Evolutionary conservation across 2,797 vertebrate genomes (phyloP), one percentile per base, ranked within the genome.

Genomic region (Choloepus didactylus): DNA sequence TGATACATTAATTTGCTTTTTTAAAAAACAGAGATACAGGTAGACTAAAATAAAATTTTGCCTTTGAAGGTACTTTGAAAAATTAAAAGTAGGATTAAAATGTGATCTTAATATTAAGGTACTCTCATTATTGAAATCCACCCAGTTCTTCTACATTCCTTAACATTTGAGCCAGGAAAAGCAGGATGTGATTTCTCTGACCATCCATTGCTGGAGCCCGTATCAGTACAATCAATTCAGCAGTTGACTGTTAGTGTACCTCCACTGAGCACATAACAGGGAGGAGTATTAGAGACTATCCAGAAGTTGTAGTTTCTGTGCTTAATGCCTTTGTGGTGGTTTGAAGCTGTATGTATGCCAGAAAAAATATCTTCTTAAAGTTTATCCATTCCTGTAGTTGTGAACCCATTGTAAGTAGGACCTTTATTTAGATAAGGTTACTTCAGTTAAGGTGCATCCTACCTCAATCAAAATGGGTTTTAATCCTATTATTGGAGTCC

Each of bases 51-150:
- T n/a, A 16, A 44, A 90, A 70, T 59, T 46, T 44, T 70, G 51
- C 19, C 35, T 56, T 27, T 87, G 86, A 87, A 67, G 15, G n/a
- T 72, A 76, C 49, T 87, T 92, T 81, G 67, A 81, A 91, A 80
- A 81, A 56, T 75, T 76, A 38, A 12, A 85, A 56, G n/a, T 79
- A 7, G 66, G 62, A 38, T 85, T 67, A 16, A 51, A 66, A 92
- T 35, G 31, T 79, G 19, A 23, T 38, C 15, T 82, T 89, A 31
- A 54, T 92, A 62, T 44, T 62, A 3, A 23, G 70, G 23, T 60
- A 23, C 27, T 79, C 25, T 90, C 76, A 1, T 77, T 41, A n/a
- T 75, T 67, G n/a, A 73, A 46, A 72, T 62, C 7, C 6, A 19
- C 8, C 8, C 12, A 46, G 11, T 59, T 62, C 23, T 82, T 4